Evolutionary conservation across 2,888 invertebrate species (phyloP).

Genomic region (Phania funesta): DNA sequence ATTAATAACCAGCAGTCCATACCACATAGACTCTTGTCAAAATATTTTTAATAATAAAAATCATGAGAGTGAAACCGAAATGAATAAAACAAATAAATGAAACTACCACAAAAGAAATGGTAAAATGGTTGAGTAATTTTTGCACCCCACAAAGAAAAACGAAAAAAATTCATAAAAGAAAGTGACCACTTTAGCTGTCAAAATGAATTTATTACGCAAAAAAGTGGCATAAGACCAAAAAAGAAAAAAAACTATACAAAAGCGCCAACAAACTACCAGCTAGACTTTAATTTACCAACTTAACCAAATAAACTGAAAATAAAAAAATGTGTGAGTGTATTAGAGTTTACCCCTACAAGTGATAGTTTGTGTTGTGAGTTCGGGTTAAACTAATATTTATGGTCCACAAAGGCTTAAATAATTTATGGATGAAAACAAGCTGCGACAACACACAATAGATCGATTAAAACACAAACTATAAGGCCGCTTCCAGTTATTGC

Average conservation of each 20-base stretch:
- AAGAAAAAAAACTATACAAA: not conserved
- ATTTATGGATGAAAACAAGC: constrained; percentile 59
- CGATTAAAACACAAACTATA: constrained; percentile 11
- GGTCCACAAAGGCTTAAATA: constrained; percentile 60
- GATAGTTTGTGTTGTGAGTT: not conserved
- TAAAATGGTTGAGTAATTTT: not conserved
- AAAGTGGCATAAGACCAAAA: too few species aligned
- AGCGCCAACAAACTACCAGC: not conserved
- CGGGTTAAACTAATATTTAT: constrained; percentile 52
- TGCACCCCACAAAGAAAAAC: not conserved
- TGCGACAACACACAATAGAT: constrained; percentile 11
- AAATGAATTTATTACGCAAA: constrained; percentile 58
- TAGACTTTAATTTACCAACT: not conserved
- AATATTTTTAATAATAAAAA: constrained; percentile 44
- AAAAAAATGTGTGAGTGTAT: not conserved
- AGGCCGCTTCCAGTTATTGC: not conserved
- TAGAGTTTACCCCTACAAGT: not conserved
- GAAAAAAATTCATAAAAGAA: constrained; percentile 34
- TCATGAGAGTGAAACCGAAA: constrained; percentile 21
- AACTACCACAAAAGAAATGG: constrained; percentile 26
- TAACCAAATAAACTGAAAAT: constrained; percentile 19
- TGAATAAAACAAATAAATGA: constrained; percentile 45
- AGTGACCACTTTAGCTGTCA: constrained; percentile 64
- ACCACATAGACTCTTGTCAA: not conserved
- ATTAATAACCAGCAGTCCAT: constrained; percentile 49